phyloP scores from a whole-genome alignment of 2,888 invertebrate species.

The Dichetophora obliterata region DNA sequence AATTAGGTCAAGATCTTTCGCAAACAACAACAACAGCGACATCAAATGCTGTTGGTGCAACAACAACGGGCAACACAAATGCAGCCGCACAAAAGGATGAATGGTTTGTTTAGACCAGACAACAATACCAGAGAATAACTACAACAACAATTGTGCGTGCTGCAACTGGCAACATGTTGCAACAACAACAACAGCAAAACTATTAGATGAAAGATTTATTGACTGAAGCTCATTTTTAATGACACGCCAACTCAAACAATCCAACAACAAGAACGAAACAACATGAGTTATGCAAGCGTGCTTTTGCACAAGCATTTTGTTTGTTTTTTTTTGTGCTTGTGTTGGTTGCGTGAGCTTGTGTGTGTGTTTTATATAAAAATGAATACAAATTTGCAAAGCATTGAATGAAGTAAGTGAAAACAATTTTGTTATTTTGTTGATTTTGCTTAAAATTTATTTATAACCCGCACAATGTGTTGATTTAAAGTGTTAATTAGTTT shows the following conservation, averaged over 20 bases:
- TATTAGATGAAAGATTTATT: background rate
- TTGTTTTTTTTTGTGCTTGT: background rate
- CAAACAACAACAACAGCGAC: slow-evolving; percentile 77
- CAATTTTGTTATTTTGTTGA: background rate
- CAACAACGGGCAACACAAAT: slow-evolving; percentile 59
- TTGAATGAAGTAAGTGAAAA: slow-evolving; percentile 69
- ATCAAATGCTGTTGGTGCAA: slow-evolving; percentile 63
- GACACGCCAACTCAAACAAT: background rate
- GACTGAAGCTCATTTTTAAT: slow-evolving; percentile 10
- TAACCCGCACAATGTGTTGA: background rate
- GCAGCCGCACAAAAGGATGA: slow-evolving; percentile 86
- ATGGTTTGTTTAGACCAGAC: slow-evolving; percentile 81
- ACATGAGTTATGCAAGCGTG: slow-evolving; percentile 39
- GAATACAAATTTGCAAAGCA: slow-evolving; percentile 68
- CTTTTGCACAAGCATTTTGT: background rate
- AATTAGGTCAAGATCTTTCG: slow-evolving; percentile 71
- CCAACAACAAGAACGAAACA: slow-evolving; percentile 48
- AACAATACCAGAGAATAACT: background rate
- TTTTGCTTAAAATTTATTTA: background rate
- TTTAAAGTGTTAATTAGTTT: background rate
- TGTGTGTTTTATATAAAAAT: slow-evolving; percentile 53
- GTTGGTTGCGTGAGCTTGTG: slow-evolving; percentile 26
- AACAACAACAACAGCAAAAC: background rate
- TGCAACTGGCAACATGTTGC: slow-evolving; percentile 19
- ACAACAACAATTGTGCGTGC: slow-evolving; percentile 4